A percentile compares a stretch with the other conserved stretches of the same genome.
Evolutionary conservation across 2,888 invertebrate genomes (phyloP).

Genomic region (Sarcophaga rosellei): DNA sequence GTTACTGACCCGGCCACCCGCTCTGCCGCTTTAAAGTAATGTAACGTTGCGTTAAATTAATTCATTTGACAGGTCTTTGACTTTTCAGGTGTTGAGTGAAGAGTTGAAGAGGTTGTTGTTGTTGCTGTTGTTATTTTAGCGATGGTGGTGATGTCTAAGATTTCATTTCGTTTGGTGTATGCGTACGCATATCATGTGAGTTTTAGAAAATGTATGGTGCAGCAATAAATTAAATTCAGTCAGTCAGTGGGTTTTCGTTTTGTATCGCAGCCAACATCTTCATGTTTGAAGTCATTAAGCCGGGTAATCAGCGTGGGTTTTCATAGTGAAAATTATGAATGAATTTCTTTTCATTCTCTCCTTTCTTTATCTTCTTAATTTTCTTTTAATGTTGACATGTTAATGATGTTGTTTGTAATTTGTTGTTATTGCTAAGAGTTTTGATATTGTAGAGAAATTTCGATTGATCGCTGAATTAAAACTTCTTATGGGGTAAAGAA

Average conservation of each 20-base stretch:
- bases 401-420: background rate
- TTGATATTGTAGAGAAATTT: background rate
- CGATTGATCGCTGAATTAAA: too few species aligned
- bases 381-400: background rate
- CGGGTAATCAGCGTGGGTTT: conserved; percentile 38
- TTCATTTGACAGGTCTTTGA: conserved; percentile 53
- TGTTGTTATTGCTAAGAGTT: background rate
- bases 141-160: conserved; percentile 16
- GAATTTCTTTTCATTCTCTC: background rate
- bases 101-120: conserved; percentile 54
- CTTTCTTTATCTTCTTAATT: background rate
- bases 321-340: conserved; percentile 19
- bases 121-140: background rate
- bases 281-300: conserved; percentile 31
- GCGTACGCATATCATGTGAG: background rate
- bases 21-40: background rate
- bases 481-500: too few species aligned
- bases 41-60: background rate
- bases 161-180: background rate
- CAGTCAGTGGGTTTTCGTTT: conserved; percentile 39
- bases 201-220: conserved; percentile 22
- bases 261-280: conserved; percentile 1
- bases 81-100: conserved; percentile 57
- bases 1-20: background rate
- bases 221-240: conserved; percentile 2